Evolutionary conservation across 2,888 invertebrate genomes (phyloP).

Genomic region (Adelognathus sp.): DNA sequence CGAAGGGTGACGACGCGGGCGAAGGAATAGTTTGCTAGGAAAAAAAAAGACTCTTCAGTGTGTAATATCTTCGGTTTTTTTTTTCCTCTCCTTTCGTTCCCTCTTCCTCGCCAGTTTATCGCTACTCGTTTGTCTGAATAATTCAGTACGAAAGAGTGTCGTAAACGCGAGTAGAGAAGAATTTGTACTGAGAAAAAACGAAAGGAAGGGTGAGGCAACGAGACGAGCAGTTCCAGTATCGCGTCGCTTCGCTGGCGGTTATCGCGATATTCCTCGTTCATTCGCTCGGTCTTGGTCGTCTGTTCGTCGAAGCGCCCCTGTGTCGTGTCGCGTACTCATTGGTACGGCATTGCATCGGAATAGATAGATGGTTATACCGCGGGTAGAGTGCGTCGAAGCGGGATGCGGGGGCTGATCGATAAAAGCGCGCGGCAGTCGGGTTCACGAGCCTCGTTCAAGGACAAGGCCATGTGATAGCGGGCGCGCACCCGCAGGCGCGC

Average conservation of each 20-base stretch:
- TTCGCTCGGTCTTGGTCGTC: not conserved
- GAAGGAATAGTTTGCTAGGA: not conserved
- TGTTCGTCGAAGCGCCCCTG: constrained; percentile 29
- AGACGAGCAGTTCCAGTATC: constrained; percentile 30
- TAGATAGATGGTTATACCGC: constrained; percentile 73
- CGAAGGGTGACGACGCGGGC: not conserved
- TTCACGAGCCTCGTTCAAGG: constrained; percentile 83
- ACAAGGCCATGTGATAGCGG: constrained; percentile 84
- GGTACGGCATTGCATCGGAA: constrained; percentile 76
- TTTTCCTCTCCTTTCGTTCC: no score
- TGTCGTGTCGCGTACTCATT: constrained; percentile 58
- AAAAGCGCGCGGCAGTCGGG: constrained; percentile 79
- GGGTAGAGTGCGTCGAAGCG: constrained; percentile 77
- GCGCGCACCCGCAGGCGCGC: constrained; percentile 77
- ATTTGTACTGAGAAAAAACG: constrained; percentile 41
- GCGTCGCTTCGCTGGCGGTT: constrained; percentile 24
- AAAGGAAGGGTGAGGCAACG: constrained; percentile 49
- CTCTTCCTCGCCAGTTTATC: no score
- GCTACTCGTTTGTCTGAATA: constrained; percentile 48
- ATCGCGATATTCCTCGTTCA: constrained; percentile 38
- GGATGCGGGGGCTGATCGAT: constrained; percentile 81
- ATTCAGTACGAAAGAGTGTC: constrained; percentile 58
- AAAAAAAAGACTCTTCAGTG: not conserved
- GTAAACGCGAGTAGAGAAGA: constrained; percentile 33
- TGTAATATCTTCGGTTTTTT: not conserved